Conservation (phyloP, 2,797 vertebrate genomes). For the Tarsius wallacei region DNA sequence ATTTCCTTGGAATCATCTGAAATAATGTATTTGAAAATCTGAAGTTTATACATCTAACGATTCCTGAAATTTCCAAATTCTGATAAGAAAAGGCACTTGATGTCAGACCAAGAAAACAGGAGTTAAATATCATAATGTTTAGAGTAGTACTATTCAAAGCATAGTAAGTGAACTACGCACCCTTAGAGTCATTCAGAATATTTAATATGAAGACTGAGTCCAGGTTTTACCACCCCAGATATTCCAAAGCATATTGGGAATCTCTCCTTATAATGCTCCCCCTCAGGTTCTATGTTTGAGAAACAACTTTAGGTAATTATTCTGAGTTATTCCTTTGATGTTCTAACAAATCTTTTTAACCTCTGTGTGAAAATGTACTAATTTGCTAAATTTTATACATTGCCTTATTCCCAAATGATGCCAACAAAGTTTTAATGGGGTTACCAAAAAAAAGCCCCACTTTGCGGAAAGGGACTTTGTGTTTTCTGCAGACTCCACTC, state of each 20-base stretch:
- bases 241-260: not conserved
- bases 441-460: not conserved
- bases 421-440: not conserved
- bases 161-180: not conserved
- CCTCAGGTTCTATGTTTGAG: not conserved
- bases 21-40: constrained; percentile 67
- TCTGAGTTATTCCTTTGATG: constrained; percentile 27
- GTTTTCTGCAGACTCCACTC: not conserved
- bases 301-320: constrained; percentile 39
- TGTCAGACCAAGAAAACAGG: constrained; percentile 36
- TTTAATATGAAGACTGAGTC: constrained; percentile 1
- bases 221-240: not conserved
- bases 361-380: constrained; percentile 27
- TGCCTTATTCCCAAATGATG: constrained; percentile 37
- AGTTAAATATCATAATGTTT: not conserved
- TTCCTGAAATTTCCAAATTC: constrained; percentile 62
- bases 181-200: not conserved
- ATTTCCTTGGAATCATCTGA: not conserved
- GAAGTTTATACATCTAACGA: constrained; percentile 32
- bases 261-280: not conserved
- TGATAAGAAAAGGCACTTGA: constrained; percentile 32
- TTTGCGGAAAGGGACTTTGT: constrained; percentile 23
- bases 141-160: not conserved
- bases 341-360: constrained; percentile 32
- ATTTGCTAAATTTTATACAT: not conserved